These are phyloP conservation scores for Cheilosia variabilis DNA, from an alignment of 2,888 invertebrate genomes.

Conservation along the genomic window DNA sequence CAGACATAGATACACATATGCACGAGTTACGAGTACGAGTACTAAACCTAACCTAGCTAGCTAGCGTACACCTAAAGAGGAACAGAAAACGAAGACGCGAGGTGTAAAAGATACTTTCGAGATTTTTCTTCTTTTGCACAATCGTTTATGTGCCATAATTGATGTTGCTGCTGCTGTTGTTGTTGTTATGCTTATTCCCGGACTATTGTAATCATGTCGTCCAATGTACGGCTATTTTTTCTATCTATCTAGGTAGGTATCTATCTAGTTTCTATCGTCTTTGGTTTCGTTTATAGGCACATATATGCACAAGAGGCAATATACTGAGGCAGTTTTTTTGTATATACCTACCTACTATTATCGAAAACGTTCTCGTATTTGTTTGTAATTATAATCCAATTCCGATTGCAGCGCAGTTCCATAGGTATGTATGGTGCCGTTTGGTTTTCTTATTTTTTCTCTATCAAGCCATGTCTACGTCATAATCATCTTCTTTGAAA, in stretches of 20 bases:
- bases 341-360: too few species aligned
- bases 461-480: neutral
- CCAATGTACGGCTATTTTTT: conserved; percentile 53
- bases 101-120: conserved; percentile 73
- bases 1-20: conserved; percentile 4
- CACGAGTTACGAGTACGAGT: conserved; percentile 10
- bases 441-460: conserved; percentile 18
- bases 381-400: conserved; percentile 70
- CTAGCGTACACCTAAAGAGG: conserved; percentile 25
- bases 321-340: conserved; percentile 2
- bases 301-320: conserved; percentile 13
- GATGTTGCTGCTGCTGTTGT: conserved; percentile 43
- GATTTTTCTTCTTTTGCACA: conserved; percentile 73
- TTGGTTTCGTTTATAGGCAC: conserved; percentile 34
- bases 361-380: conserved; percentile 53
- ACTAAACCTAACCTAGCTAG: conserved; percentile 18
- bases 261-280: conserved; percentile 11
- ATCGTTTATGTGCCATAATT: conserved; percentile 73
- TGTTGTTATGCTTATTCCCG: conserved; percentile 36
- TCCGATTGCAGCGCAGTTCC: conserved; percentile 49
- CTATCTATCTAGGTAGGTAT: neutral
- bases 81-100: conserved; percentile 46
- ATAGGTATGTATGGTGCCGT: conserved; percentile 51
- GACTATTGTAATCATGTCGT: conserved; percentile 72
- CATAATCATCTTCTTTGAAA: conserved; percentile 16